Evolutionary conservation across 1,140 invertebrate genomes (phyloP).

Genomic region (Sitobion miscanthi): DNA sequence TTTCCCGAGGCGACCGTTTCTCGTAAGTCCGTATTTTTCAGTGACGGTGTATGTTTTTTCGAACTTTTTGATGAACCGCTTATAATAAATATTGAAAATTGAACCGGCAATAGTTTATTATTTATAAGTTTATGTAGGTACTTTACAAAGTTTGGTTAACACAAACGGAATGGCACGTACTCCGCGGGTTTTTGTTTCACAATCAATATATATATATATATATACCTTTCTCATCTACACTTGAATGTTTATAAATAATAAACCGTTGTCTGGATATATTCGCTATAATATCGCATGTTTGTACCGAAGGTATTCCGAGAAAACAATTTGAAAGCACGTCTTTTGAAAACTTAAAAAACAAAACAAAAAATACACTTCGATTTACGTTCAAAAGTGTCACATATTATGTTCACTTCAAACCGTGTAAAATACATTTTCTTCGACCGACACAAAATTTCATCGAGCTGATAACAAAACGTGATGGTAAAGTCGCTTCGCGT

Average conservation of each 20-base stretch:
- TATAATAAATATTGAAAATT: slow-evolving; percentile 20
- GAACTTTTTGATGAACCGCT: slow-evolving; percentile 10
- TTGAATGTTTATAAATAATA: slow-evolving; percentile 20
- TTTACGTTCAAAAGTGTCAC: not conserved
- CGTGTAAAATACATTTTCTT: not conserved
- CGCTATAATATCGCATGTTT: no score
- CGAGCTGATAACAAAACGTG: not conserved
- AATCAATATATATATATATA: not conserved
- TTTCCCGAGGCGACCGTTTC: not conserved
- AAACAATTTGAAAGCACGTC: not conserved
- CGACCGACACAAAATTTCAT: not conserved
- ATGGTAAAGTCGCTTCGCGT: not conserved
- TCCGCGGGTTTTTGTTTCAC: not conserved
- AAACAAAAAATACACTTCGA: not conserved
- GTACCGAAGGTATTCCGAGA: not conserved
- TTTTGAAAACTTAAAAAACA: not conserved
- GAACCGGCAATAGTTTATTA: not conserved
- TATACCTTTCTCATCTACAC: not conserved
- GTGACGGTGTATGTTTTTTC: not conserved
- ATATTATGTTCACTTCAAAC: not conserved
- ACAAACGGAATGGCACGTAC: not conserved
- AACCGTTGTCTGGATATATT: not conserved
- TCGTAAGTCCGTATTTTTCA: not conserved
- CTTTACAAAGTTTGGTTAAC: not conserved
- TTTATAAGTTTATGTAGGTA: not conserved